A percentile compares a stretch with the other conserved stretches of the same genome.
Evolutionary conservation across 2,113 vertebrate species (phyloP).

Genomic region (Cyrtonyx montezumae): DNA sequence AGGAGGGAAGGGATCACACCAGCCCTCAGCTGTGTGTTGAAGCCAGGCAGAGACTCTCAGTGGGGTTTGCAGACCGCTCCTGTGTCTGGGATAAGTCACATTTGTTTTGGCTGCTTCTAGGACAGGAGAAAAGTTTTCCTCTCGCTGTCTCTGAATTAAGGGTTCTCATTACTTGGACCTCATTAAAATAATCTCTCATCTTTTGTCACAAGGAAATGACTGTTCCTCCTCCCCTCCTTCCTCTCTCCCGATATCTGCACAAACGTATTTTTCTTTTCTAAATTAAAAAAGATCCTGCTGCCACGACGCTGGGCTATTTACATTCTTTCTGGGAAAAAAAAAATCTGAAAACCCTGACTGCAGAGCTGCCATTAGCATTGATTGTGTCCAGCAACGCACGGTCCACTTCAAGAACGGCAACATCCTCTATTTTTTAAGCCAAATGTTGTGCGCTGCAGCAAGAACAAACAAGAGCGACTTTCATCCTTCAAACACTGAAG

Average conservation of each 20-base stretch:
- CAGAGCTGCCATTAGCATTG: conserved; percentile 46
- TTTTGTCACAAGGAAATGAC: background rate
- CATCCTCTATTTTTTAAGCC: conserved; percentile 58
- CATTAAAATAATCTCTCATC: conserved; percentile 67
- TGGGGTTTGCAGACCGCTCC: background rate
- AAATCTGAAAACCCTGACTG: conserved; percentile 7
- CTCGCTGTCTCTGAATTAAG: background rate
- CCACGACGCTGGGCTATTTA: background rate
- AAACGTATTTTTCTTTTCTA: conserved; percentile 17
- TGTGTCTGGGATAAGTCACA: conserved; percentile 42
- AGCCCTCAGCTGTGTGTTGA: accelerated
- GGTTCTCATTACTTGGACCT: conserved; percentile 33
- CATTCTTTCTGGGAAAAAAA: conserved; percentile 24
- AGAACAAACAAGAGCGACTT: conserved; percentile 69
- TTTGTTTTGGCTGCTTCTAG: conserved; percentile 53
- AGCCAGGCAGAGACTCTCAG: background rate
- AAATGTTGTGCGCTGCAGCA: conserved; percentile 48
- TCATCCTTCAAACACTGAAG: conserved; percentile 73
- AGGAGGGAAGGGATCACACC: background rate
- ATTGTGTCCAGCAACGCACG: conserved; percentile 14
- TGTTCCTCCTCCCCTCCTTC: background rate
- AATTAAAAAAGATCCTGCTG: conserved; percentile 47
- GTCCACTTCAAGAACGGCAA: conserved; percentile 67
- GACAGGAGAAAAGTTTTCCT: conserved; percentile 15
- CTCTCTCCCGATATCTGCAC: background rate